A percentile compares a stretch with the other conserved stretches of the same genome.
Conservation (phyloP, 2,888 invertebrate species). For the Cephus pygmeus region DNA sequence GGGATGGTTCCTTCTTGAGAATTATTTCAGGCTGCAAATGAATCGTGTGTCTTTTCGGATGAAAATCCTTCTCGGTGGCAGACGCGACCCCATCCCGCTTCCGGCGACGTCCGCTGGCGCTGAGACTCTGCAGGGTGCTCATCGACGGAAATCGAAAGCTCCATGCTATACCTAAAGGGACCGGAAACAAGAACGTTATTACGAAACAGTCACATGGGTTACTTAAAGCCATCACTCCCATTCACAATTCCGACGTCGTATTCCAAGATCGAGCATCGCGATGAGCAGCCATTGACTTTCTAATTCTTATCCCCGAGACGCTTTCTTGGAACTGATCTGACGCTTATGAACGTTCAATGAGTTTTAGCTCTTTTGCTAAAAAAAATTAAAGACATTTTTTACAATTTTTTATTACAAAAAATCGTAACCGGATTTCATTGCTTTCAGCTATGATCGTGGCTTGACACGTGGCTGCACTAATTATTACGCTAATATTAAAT, state of each 20-base stretch:
- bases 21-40: conserved; percentile 51
- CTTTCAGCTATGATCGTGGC: too few species aligned
- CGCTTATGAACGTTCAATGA: not conserved
- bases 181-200: not conserved
- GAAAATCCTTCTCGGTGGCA: conserved; percentile 46
- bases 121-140: conserved; percentile 51
- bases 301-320: not conserved
- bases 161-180: conserved; percentile 54
- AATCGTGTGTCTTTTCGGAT: conserved; percentile 50
- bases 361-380: not conserved
- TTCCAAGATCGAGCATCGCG: not conserved
- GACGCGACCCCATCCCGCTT: conserved; percentile 45
- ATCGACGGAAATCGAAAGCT: conserved; percentile 58
- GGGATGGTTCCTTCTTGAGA: conserved; percentile 45
- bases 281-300: not conserved
- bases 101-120: conserved; percentile 49
- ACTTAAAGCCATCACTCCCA: not conserved
- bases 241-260: not conserved
- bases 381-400: not conserved
- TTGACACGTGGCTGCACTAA: not conserved
- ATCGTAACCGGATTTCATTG: too few species aligned
- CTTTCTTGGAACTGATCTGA: not conserved
- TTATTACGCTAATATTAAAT: not conserved
- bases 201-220: not conserved
- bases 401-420: not conserved